These are phyloP conservation scores for Scaptomyza polygonia DNA, from an alignment of 2,888 invertebrate species.

Conservation along the genomic window DNA sequence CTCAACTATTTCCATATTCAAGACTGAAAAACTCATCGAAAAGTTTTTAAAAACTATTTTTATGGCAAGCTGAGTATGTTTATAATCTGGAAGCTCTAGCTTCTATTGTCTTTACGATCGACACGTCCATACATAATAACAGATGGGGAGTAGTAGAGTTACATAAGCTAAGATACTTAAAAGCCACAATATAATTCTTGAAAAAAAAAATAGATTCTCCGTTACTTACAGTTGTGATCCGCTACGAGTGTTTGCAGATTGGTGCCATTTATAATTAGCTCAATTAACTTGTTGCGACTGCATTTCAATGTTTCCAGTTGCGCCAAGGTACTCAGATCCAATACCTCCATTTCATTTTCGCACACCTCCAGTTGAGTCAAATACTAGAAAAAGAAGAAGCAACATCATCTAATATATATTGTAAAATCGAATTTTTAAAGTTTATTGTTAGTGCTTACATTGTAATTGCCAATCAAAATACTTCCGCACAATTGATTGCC, in stretches of 20 bases:
- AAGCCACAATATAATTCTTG: no score
- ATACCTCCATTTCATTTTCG: constrained; percentile 92
- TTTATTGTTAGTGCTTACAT: no score
- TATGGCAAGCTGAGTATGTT: no score
- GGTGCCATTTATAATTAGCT: constrained; percentile 91
- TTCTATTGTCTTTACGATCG: no score
- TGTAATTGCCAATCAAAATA: constrained; percentile 93
- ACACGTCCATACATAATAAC: no score
- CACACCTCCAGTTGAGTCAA: constrained; percentile 92
- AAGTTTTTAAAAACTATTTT: no score
- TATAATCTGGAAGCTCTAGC: no score
- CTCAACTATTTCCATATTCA: no score
- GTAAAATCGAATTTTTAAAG: no score
- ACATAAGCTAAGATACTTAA: no score
- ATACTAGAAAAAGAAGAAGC: constrained; percentile 86
- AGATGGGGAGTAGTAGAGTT: no score
- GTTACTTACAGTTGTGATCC: constrained; percentile 87
- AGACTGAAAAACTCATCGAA: no score
- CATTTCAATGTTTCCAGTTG: constrained; percentile 91
- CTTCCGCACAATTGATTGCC: constrained; percentile 92
- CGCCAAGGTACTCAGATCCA: constrained; percentile 92
- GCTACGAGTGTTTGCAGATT: constrained; percentile 90
- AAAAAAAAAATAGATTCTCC: neutral
- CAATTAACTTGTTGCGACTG: constrained; percentile 90
- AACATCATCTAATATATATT: neutral